A percentile compares a stretch with the other conserved stretches of the same genome.
These are phyloP conservation scores for Achroia grisella DNA, from an alignment of 1,140 invertebrate genomes.

Conservation along the genomic window DNA sequence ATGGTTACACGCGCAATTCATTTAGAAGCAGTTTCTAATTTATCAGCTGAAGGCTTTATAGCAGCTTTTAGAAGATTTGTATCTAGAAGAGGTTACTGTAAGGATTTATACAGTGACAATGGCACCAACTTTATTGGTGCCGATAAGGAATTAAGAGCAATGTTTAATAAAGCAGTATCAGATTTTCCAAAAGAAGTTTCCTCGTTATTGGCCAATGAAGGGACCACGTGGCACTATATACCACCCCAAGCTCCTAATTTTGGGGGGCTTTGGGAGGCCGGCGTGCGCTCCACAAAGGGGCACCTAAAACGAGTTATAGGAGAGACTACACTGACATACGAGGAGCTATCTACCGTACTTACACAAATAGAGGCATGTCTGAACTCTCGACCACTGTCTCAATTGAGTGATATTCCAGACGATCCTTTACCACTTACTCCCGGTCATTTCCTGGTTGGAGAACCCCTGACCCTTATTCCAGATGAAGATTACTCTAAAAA, in stretches of 20 bases:
- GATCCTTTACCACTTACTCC: conserved; percentile 2
- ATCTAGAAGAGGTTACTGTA: conserved; percentile 2
- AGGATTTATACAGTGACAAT: conserved; percentile 7
- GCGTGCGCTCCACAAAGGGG: not conserved
- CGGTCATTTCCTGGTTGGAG: conserved; percentile 3
- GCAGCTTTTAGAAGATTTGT: conserved; percentile 7
- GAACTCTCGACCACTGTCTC: conserved; percentile 2
- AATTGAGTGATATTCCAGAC: conserved; percentile 2
- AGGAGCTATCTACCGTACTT: conserved; percentile 1
- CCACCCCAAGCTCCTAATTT: conserved; percentile 5
- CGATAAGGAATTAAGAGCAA: not conserved
- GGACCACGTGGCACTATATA: conserved; percentile 6
- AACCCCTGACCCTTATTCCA: not conserved
- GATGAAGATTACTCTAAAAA: not conserved
- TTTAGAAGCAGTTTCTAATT: conserved; percentile 3
- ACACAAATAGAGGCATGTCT: conserved; percentile 6
- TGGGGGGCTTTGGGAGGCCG: not conserved
- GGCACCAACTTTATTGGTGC: too few species aligned
- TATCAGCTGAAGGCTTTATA: too few species aligned
- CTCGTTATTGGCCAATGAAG: not conserved
- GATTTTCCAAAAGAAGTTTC: not conserved
- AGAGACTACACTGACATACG: conserved; percentile 1
- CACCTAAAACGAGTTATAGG: conserved; percentile 5
- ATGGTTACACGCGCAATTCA: too few species aligned
- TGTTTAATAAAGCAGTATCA: not conserved